Conservation (phyloP, 2,888 invertebrate species). For the Lycocerus yunnanus region DNA sequence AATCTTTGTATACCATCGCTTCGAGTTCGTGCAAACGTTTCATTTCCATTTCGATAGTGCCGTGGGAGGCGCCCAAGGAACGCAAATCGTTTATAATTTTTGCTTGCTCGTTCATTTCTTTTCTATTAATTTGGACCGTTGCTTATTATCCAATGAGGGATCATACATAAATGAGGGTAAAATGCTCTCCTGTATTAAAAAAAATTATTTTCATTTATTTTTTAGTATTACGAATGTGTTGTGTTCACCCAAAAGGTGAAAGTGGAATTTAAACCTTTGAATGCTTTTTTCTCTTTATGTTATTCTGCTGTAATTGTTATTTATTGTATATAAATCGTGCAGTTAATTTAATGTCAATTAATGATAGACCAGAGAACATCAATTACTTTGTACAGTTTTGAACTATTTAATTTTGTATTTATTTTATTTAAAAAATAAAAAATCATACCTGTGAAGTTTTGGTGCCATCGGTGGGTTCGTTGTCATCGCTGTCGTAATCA, state of each 20-base stretch:
- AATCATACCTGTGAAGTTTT: constrained; percentile 72
- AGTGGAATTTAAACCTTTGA: too few relatives aligned
- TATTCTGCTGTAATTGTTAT: too few relatives aligned
- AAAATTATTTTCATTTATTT: too few relatives aligned
- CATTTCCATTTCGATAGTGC: constrained; percentile 91
- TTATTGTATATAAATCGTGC: too few relatives aligned
- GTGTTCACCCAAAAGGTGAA: too few relatives aligned
- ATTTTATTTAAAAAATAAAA: constrained; percentile 3
- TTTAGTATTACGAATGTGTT: too few relatives aligned
- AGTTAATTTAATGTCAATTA: too few relatives aligned
- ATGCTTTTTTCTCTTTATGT: too few relatives aligned
- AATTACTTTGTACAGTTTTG: too few relatives aligned
- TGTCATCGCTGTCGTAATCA: constrained; percentile 78
- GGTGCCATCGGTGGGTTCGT: constrained; percentile 69
- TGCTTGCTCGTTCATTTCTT: constrained; percentile 98
- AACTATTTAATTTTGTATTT: too few relatives aligned
- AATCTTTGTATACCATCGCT: constrained; percentile 92
- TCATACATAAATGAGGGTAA: constrained; percentile 85
- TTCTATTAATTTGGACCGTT: constrained; percentile 90
- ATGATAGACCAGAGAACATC: too few relatives aligned
- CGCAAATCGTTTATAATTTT: constrained; percentile 91
- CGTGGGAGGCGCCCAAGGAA: constrained; percentile 84
- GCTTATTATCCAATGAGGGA: constrained; percentile 76
- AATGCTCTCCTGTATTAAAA: constrained; percentile 77
- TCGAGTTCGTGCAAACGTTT: constrained; percentile 91